These are phyloP conservation scores for Microcebus lehilahytsara DNA, from an alignment of 2,113 vertebrate genomes.

Conservation along the genomic window DNA sequence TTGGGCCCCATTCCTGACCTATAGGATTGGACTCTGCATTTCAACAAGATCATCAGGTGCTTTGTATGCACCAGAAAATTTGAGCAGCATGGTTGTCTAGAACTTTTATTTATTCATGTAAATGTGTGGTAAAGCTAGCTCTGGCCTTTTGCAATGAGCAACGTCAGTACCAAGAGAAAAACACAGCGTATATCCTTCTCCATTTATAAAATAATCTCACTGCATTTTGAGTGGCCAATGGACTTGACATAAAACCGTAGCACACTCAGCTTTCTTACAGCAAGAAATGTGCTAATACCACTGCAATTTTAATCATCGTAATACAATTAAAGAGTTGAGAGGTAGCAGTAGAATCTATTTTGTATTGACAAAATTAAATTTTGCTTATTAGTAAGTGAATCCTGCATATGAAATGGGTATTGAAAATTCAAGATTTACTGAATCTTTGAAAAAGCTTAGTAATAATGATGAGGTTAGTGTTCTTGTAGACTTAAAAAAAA, in stretches of 20 bases:
- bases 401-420: slow-evolving; percentile 5
- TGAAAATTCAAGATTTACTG: slow-evolving; percentile 40
- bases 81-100: neutral
- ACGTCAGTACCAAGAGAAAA: neutral
- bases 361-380: slow-evolving; percentile 49
- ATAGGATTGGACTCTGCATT: neutral
- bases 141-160: neutral
- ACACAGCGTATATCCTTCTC: neutral
- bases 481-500: slow-evolving; percentile 38
- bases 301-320: slow-evolving; percentile 22
- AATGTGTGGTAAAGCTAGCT: neutral
- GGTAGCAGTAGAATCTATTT: slow-evolving; percentile 9
- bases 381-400: slow-evolving; percentile 49
- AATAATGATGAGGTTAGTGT: slow-evolving; percentile 52
- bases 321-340: slow-evolving; percentile 39
- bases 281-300: slow-evolving; percentile 15
- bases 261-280: neutral
- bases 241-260: neutral
- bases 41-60: neutral
- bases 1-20: neutral
- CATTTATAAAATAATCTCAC: neutral
- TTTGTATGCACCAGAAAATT: neutral
- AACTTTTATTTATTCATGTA: neutral
- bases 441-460: slow-evolving; percentile 56
- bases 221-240: slow-evolving; percentile 7